Evolutionary conservation across 2,113 vertebrate species (phyloP).

Genomic region (Stomatorhinus ivindoensis): DNA sequence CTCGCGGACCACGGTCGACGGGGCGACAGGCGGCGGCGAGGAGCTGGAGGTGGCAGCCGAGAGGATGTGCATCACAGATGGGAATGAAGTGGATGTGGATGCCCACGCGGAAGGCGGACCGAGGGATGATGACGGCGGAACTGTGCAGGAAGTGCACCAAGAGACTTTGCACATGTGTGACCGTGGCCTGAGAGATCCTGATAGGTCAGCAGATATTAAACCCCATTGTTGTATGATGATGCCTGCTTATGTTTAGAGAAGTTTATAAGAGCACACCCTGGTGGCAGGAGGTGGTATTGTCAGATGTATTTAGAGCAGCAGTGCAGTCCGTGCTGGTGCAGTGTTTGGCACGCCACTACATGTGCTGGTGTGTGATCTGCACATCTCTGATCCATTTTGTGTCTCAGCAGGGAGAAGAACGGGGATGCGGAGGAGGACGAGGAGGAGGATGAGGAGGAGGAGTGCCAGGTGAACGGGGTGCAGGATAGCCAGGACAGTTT

Average conservation of each 20-base stretch:
- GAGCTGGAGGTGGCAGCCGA: not conserved
- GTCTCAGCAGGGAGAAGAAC: conserved; percentile 39
- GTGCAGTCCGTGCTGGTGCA: too few relatives aligned
- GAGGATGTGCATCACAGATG: not conserved
- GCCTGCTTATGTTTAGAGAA: not conserved
- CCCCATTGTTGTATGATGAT: not conserved
- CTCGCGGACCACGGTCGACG: not conserved
- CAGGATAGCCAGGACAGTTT: conserved; percentile 80
- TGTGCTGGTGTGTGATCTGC: not conserved
- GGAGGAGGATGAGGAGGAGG: conserved; percentile 40
- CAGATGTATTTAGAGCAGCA: not conserved
- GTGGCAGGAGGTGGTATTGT: not conserved
- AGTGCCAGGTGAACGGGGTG: conserved; percentile 48
- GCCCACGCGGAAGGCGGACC: conserved; percentile 28
- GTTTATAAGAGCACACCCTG: not conserved
- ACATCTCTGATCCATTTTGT: not conserved
- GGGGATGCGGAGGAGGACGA: conserved; percentile 34
- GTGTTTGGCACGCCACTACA: not conserved
- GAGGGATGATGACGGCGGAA: conserved; percentile 47
- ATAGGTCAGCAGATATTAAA: conserved; percentile 7
- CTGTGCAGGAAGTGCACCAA: not conserved
- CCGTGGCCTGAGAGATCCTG: not conserved
- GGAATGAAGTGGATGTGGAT: conserved; percentile 10
- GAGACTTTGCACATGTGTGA: not conserved
- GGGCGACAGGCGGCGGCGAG: conserved; percentile 23